Evolutionary conservation across 1,140 invertebrate genomes (phyloP), one percentile per base, ranked within the genome.

Genomic region (Diprion similis): DNA sequence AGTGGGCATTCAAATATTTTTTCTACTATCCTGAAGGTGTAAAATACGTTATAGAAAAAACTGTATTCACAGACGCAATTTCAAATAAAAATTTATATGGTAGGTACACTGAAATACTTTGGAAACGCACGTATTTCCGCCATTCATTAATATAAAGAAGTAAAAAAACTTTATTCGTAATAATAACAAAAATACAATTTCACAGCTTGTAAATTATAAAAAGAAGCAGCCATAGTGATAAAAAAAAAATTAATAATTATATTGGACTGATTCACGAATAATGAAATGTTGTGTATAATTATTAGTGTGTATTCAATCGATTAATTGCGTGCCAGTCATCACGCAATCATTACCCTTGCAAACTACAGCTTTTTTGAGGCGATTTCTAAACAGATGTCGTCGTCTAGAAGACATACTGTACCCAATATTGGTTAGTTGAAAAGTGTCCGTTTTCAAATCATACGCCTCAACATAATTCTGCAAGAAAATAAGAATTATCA

Each of bases 391-490:
- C 85, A 80, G 87, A 17, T 87, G 78, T 75, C 86, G 83, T 1
- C 84, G 72, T 8, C 81, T 77, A 0, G 87, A 87, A 71, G 91
- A 80, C 76, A 91, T 86, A 45, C 83, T 83, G 47, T 87, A 83
- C 4, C 83, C 89, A 18, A 92, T 87, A 84, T 96, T 96, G 0
- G 82, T 79, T 79, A 95, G 73, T 87, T 96, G 94, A 81, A 91
- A 92, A 0, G 91, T 90, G 84, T 96, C 94, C 0, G 78, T 70
- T 1, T 79, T 80, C 3, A 96, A 75, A 80, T 95, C 89, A 80
- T 95, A 96, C 7, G 90, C 89, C 85, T 96, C 94, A 6, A 90
- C 85, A 81, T 92, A 95, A 77, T 89, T 83, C 92, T 94, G 83
- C 45, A 89, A 79, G 80, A 81, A 80, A 73, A 73, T 59, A 70